Conservation (phyloP, 2,113 vertebrate genomes). For the Hystrix brachyura region DNA sequence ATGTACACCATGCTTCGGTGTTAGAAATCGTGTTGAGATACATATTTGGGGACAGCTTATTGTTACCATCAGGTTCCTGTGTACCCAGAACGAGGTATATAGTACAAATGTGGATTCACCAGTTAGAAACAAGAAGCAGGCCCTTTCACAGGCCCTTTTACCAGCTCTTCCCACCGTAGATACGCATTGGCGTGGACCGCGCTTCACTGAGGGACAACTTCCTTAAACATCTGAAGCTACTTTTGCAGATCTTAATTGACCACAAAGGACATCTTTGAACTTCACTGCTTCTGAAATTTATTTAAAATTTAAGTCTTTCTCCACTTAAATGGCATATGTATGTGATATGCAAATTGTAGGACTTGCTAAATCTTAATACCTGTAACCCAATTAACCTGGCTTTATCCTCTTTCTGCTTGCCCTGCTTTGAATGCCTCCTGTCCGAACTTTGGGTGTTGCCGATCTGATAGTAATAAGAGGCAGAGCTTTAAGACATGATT, state of each 20-base stretch:
- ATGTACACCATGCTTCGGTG: neutral
- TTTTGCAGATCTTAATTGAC: constrained; percentile 71
- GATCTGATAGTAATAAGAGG: neutral
- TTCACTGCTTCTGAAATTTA: constrained; percentile 59
- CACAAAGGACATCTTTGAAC: constrained; percentile 69
- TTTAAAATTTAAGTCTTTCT: constrained; percentile 69
- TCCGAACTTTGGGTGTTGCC: neutral
- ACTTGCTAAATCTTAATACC: constrained; percentile 51
- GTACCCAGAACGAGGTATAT: neutral
- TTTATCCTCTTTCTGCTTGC: neutral
- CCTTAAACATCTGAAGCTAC: constrained; percentile 33
- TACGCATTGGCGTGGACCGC: neutral
- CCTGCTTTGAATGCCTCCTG: neutral
- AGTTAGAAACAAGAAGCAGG: constrained; percentile 7
- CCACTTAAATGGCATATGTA: constrained; percentile 22
- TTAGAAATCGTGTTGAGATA: neutral
- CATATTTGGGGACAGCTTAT: neutral
- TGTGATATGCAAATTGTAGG: constrained; percentile 54
- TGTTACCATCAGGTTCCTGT: neutral
- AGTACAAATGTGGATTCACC: neutral
- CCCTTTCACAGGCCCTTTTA: neutral
- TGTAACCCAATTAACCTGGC: constrained; percentile 34
- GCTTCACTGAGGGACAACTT: neutral
- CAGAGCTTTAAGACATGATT: neutral
- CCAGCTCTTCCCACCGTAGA: neutral